These are phyloP conservation scores for Anguilla marmorata DNA, from an alignment of 2,797 vertebrate genomes.

Conservation along the genomic window DNA sequence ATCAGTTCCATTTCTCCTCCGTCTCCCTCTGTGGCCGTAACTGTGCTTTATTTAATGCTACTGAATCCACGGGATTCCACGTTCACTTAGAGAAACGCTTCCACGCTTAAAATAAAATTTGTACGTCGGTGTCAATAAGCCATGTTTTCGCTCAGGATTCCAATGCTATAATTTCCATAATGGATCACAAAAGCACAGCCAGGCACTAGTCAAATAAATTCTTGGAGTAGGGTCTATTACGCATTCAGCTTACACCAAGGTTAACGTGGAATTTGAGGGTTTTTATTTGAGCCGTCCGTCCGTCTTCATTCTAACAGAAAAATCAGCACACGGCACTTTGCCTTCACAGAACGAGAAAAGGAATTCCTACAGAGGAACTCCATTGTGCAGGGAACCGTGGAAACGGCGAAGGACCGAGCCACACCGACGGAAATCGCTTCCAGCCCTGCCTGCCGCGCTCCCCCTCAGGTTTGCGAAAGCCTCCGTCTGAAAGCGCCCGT, in stretches of 20 bases:
- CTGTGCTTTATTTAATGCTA: background rate
- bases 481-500: background rate
- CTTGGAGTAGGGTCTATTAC: background rate
- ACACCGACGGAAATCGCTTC: background rate
- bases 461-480: background rate
- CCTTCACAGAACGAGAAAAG: background rate
- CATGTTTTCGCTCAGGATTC: background rate
- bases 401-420: background rate
- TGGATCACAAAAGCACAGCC: background rate
- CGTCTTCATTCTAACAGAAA: background rate
- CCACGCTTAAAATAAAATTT: background rate
- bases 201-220: background rate
- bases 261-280: background rate
- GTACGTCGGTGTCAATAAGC: background rate
- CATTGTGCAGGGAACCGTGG: background rate
- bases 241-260: background rate
- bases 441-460: background rate
- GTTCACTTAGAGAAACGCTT: background rate
- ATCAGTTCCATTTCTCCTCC: background rate
- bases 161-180: background rate
- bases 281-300: background rate
- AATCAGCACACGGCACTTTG: background rate
- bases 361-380: background rate
- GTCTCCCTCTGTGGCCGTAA: background rate
- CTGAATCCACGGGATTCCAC: background rate